These are phyloP conservation scores for Teinopalpus imperialis DNA, from an alignment of 2,888 invertebrate species.

Conservation along the genomic window DNA sequence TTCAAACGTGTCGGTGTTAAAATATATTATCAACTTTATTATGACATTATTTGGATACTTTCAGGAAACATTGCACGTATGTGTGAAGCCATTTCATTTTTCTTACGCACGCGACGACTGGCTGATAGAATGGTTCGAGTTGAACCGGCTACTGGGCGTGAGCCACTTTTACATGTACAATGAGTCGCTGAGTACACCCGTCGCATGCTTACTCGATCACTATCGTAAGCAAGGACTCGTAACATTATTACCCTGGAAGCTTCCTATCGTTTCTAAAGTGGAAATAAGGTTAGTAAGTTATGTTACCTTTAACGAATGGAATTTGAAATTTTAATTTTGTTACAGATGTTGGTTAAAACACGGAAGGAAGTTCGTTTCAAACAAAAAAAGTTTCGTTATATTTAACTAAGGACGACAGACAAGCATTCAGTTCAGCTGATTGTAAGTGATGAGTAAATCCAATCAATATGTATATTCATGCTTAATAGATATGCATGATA, in stretches of 20 bases:
- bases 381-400: no score
- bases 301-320: background rate
- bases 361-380: no score
- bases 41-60: no score
- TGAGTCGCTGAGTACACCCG: conserved; percentile 90
- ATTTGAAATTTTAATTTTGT: no score
- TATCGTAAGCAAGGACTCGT: conserved; percentile 85
- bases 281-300: conserved; percentile 84
- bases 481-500: no score
- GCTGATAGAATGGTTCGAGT: conserved; percentile 93
- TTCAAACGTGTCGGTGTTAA: no score
- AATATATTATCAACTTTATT: no score
- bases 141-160: conserved; percentile 91
- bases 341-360: no score
- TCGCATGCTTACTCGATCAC: conserved; percentile 88
- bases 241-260: conserved; percentile 90
- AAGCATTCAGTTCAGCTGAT: no score
- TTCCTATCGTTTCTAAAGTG: conserved; percentile 92
- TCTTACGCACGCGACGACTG: conserved; percentile 92
- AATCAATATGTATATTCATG: no score
- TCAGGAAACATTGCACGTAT: conserved; percentile 86
- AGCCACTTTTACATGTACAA: conserved; percentile 96
- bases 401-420: no score
- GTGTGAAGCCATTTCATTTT: conserved; percentile 95
- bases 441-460: no score